Evolutionary conservation across 2,797 vertebrate species (phyloP).

Genomic region (Pseudomugil gertrudae): DNA sequence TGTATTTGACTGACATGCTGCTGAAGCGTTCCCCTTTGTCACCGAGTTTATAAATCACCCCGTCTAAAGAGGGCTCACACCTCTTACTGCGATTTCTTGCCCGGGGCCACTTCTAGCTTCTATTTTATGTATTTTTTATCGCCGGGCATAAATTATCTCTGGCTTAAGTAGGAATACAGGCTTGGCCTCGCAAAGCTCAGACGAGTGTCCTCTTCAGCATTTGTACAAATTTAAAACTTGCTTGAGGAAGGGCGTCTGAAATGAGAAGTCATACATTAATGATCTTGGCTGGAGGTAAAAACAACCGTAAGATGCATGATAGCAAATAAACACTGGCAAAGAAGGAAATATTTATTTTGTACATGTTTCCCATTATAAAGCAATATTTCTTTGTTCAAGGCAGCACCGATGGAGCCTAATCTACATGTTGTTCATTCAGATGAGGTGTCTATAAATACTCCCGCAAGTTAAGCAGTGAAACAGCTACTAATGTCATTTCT

Average conservation of each 20-base stretch:
- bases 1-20: slow-evolving; percentile 43
- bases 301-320: slow-evolving; percentile 35
- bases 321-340: slow-evolving; percentile 44
- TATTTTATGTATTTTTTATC: slow-evolving; percentile 79
- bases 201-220: slow-evolving; percentile 62
- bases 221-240: slow-evolving; percentile 63
- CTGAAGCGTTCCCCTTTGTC: slow-evolving; percentile 28
- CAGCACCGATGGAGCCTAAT: slow-evolving; percentile 59
- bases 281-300: slow-evolving; percentile 47
- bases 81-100: slow-evolving; percentile 65
- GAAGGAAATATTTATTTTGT: slow-evolving; percentile 53
- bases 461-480: slow-evolving; percentile 58
- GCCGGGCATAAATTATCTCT: slow-evolving; percentile 73
- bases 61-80: slow-evolving; percentile 42
- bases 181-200: slow-evolving; percentile 42
- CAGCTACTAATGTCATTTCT: slow-evolving; percentile 41
- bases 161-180: slow-evolving; percentile 57
- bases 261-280: slow-evolving; percentile 62
- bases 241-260: slow-evolving; percentile 65
- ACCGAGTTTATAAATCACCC: slow-evolving; percentile 55
- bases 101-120: slow-evolving; percentile 63
- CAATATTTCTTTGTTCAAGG: slow-evolving; percentile 12
- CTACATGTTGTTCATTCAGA: slow-evolving; percentile 47
- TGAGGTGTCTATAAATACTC: slow-evolving; percentile 62
- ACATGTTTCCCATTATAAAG: slow-evolving; percentile 57